Conservation (phyloP, 1,140 invertebrate species). For the Drosophila azteca region DNA sequence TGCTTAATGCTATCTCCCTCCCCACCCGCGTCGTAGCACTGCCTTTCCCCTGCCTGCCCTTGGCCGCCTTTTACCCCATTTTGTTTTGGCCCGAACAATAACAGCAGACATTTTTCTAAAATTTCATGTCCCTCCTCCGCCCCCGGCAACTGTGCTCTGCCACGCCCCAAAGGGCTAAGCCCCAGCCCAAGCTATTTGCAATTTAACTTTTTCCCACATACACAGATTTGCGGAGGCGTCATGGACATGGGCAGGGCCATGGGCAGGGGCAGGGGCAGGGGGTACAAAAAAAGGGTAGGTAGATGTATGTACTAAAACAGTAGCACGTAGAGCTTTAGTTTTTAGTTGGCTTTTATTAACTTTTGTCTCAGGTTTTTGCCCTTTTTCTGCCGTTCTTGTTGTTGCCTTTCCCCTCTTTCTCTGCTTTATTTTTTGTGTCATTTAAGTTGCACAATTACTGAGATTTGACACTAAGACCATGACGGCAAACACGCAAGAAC, state of each 20-base stretch:
- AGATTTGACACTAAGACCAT: constrained; percentile 70
- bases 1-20: constrained; percentile 57
- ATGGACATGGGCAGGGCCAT: too few relatives aligned
- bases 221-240: background rate
- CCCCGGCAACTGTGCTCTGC: background rate
- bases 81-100: constrained; percentile 74
- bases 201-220: constrained; percentile 73
- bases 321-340: constrained; percentile 76
- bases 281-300: constrained; percentile 13
- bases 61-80: constrained; percentile 42
- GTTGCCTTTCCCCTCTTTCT: background rate
- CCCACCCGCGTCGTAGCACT: background rate
- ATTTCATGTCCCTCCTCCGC: constrained; percentile 61
- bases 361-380: constrained; percentile 55
- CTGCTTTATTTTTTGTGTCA: constrained; percentile 16
- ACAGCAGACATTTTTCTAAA: constrained; percentile 77
- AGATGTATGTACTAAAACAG: constrained; percentile 46
- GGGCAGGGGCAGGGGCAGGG: background rate
- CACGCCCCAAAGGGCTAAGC: constrained; percentile 21
- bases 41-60: constrained; percentile 9
- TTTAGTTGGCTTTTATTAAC: constrained; percentile 81
- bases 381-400: background rate
- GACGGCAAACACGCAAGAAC: constrained; percentile 1
- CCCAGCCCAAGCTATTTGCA: constrained; percentile 74
- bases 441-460: constrained; percentile 76